Evolutionary conservation across 2,797 vertebrate species (phyloP).

Genomic region (Clarias laeviceps): DNA sequence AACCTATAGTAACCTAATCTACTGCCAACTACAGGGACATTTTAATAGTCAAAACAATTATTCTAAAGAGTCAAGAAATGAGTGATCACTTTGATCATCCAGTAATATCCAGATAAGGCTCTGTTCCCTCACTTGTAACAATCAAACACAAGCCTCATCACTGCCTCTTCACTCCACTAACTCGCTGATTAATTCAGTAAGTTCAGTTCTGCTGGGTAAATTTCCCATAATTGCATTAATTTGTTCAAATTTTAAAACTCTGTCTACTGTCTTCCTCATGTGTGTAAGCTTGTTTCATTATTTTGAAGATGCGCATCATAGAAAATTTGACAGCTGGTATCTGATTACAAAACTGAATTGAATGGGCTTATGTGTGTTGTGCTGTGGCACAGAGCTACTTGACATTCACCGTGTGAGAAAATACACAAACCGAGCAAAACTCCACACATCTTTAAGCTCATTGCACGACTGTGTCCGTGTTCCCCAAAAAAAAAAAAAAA

Average conservation of each 20-base stretch:
- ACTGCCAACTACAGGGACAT: background rate
- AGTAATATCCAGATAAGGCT: background rate
- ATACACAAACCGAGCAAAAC: background rate
- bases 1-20: background rate
- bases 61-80: background rate
- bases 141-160: background rate
- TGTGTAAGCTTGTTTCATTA: background rate
- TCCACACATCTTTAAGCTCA: background rate
- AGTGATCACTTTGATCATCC: background rate
- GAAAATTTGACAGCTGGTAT: slow-evolving; percentile 10
- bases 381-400: background rate
- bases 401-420: background rate
- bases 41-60: background rate
- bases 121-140: background rate
- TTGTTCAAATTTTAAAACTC: background rate
- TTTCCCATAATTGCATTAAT: background rate
- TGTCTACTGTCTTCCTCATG: background rate
- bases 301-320: background rate
- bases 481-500: background rate
- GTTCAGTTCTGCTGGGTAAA: background rate
- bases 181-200: background rate
- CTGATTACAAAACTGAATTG: background rate
- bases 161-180: background rate
- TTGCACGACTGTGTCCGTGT: background rate
- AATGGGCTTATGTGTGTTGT: background rate